A percentile compares a stretch with the other conserved stretches of the same genome.
Evolutionary conservation across 2,888 invertebrate species (phyloP).

Genomic region (Pristionchus japonicus): DNA sequence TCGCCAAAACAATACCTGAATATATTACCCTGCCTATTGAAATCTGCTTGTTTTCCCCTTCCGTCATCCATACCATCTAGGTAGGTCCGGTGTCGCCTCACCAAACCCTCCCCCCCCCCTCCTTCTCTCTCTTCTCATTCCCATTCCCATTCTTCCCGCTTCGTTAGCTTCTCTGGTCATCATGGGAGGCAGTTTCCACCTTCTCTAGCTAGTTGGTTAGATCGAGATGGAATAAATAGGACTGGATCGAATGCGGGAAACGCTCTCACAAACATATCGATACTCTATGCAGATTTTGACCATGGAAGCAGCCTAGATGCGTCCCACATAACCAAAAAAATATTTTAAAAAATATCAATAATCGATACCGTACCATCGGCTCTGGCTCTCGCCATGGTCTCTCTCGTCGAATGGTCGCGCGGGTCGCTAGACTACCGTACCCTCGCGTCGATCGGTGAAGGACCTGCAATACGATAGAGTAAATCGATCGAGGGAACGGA

Average conservation of each 20-base stretch:
- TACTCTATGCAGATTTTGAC: neutral
- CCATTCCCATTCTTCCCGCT: conserved; percentile 12
- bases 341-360: neutral
- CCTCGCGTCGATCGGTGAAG: conserved; percentile 1
- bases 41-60: neutral
- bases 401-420: neutral
- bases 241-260: neutral
- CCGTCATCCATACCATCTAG: neutral
- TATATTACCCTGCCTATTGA: neutral
- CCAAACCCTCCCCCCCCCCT: neutral
- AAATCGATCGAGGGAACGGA: neutral
- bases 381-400: neutral
- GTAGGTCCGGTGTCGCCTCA: neutral
- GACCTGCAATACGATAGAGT: neutral
- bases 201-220: neutral
- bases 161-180: neutral
- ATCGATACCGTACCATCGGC: neutral
- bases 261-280: neutral
- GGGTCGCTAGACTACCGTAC: conserved; percentile 30
- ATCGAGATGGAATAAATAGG: too few species aligned
- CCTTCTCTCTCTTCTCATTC: conserved; percentile 23
- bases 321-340: too few species aligned
- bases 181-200: neutral
- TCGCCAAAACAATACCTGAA: neutral
- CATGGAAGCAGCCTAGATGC: too few species aligned